Evolutionary conservation across 2,888 invertebrate genomes (phyloP).

Genomic region (Dryadula phaetusa): DNA sequence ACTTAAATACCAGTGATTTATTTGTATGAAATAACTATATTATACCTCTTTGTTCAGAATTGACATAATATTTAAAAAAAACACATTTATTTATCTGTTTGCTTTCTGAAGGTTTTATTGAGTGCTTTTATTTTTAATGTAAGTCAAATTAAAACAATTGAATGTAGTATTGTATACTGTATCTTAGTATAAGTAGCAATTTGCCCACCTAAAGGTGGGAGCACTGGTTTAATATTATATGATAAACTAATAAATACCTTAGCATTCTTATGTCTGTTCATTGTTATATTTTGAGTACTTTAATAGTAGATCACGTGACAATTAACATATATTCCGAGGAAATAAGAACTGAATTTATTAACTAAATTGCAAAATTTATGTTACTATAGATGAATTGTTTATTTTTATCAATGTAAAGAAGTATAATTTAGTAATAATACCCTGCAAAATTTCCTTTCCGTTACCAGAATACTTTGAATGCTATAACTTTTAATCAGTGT

Average conservation of each 20-base stretch:
- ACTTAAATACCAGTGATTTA: background rate
- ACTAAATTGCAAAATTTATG: too few species aligned
- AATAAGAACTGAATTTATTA: background rate
- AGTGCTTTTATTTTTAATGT: background rate
- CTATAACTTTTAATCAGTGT: too few species aligned
- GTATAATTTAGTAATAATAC: too few species aligned
- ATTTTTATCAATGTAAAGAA: too few species aligned
- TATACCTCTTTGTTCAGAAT: background rate
- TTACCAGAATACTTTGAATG: too few species aligned
- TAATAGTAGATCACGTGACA: background rate
- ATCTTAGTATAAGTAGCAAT: constrained; percentile 23
- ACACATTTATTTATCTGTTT: background rate
- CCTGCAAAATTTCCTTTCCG: too few species aligned
- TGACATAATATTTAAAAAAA: background rate
- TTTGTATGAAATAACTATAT: background rate
- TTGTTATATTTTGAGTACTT: constrained; percentile 1
- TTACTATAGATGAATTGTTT: too few species aligned
- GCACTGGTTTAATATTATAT: background rate
- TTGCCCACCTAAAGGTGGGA: constrained; percentile 29
- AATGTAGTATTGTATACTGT: constrained; percentile 3
- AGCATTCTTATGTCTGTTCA: background rate
- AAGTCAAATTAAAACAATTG: background rate
- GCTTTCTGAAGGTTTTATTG: background rate
- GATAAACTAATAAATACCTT: background rate
- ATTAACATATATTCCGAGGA: background rate